These are phyloP conservation scores for Anthoscopus minutus DNA, from an alignment of 2,113 vertebrate species.

Conservation along the genomic window DNA sequence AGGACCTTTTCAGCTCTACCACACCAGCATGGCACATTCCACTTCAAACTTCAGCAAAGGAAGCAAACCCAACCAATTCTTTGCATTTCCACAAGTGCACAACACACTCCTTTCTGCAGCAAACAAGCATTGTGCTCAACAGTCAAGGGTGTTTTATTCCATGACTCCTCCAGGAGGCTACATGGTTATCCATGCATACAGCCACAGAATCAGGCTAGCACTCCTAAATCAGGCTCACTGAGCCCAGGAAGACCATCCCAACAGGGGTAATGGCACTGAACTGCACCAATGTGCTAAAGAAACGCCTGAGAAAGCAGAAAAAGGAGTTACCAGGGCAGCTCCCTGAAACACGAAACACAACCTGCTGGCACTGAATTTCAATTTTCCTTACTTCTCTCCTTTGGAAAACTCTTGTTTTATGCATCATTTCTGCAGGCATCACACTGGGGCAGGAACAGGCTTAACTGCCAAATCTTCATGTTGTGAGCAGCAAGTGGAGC, in stretches of 20 bases:
- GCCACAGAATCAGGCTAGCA: not conserved
- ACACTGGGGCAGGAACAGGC: not conserved
- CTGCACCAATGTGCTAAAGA: not conserved
- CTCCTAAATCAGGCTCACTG: not conserved
- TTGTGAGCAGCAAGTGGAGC: not conserved
- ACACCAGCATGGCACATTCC: accelerated
- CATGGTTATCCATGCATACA: not conserved
- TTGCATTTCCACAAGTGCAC: not conserved
- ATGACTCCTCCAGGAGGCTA: not conserved
- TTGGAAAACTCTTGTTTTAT: not conserved
- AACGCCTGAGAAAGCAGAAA: not conserved
- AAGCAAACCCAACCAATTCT: not conserved
- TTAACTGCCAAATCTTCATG: not conserved
- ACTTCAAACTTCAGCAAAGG: not conserved
- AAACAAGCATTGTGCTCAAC: not conserved
- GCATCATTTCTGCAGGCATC: not conserved
- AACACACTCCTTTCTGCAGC: not conserved
- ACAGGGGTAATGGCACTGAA: not conserved
- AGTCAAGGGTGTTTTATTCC: not conserved
- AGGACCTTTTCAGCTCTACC: not conserved
- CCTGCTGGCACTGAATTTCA: not conserved
- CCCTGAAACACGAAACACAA: not conserved
- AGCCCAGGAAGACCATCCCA: not conserved
- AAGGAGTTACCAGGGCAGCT: not conserved
- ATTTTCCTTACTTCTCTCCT: not conserved